Evolutionary conservation across 2,888 invertebrate genomes (phyloP).

Genomic region (Drosophila cognata): DNA sequence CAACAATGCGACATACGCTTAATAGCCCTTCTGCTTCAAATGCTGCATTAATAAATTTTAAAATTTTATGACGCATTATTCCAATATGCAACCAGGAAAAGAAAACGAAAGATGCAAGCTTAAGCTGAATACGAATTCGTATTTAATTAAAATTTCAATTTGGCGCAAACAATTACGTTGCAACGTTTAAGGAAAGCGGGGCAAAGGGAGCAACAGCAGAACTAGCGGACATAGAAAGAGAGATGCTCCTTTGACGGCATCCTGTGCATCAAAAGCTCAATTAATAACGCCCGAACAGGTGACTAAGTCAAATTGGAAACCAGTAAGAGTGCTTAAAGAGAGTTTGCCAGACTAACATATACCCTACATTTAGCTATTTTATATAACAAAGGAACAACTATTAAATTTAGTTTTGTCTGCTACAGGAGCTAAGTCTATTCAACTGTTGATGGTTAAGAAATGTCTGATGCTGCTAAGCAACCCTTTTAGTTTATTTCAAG

Average conservation of each 20-base stretch:
- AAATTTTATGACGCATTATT: slow-evolving; percentile 52
- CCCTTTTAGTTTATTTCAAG: background rate
- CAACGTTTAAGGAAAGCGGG: slow-evolving; percentile 8
- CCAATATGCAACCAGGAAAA: background rate
- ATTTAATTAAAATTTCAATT: slow-evolving; percentile 74
- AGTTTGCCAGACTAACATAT: slow-evolving; percentile 5
- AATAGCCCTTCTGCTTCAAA: slow-evolving; percentile 33
- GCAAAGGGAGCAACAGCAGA: background rate
- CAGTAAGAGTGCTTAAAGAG: slow-evolving; percentile 1
- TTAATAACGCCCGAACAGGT: slow-evolving; percentile 72
- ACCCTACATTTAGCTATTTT: background rate
- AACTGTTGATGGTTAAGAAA: background rate
- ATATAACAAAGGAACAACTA: background rate
- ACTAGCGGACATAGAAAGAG: background rate
- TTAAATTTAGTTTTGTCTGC: background rate
- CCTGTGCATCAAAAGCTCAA: slow-evolving; percentile 69
- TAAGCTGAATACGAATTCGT: slow-evolving; percentile 18
- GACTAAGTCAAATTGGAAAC: slow-evolving; percentile 56
- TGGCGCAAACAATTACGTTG: slow-evolving; percentile 53
- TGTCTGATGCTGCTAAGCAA: background rate
- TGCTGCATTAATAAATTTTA: slow-evolving; percentile 58
- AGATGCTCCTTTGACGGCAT: slow-evolving; percentile 25
- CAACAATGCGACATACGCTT: slow-evolving; percentile 52
- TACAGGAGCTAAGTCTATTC: background rate
- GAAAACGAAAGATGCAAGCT: background rate